phyloP scores from a whole-genome alignment of 2,888 invertebrate genomes.

The Drosophila infuscata region DNA sequence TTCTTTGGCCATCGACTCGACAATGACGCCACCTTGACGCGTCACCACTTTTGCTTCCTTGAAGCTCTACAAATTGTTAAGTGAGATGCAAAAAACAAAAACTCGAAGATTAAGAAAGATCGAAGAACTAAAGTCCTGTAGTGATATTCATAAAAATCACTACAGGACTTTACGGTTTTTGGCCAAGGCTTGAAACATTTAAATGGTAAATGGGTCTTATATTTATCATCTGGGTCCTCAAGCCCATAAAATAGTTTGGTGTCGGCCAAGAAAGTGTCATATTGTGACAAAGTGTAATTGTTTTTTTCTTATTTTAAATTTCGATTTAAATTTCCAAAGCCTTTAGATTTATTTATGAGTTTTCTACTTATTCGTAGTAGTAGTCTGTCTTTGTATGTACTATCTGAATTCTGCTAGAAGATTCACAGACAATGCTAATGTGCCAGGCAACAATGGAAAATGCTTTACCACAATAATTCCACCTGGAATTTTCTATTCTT shows the following conservation, averaged over 20 bases:
- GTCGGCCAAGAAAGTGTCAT: background rate
- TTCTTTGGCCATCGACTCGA: constrained; percentile 93
- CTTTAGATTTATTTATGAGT: background rate
- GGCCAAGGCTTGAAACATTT: background rate
- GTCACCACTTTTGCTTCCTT: constrained; percentile 91
- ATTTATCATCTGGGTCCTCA: background rate
- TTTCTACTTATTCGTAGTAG: background rate
- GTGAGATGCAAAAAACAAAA: too few species aligned
- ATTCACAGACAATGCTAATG: background rate
- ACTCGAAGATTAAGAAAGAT: background rate
- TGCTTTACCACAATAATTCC: background rate
- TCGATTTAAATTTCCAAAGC: background rate
- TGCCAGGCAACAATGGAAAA: background rate
- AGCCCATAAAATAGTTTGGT: background rate
- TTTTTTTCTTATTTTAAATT: background rate
- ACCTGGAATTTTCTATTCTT: background rate
- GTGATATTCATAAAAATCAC: too few species aligned
- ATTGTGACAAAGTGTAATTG: background rate
- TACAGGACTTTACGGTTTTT: too few species aligned
- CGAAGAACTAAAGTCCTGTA: background rate
- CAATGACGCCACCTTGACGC: constrained; percentile 91
- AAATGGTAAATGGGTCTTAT: background rate
- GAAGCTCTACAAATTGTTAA: constrained; percentile 88
- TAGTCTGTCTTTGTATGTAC: background rate
- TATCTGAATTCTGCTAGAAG: background rate